These are phyloP conservation scores for Gallinago stenura DNA, from an alignment of 2,797 vertebrate species.

Conservation along the genomic window DNA sequence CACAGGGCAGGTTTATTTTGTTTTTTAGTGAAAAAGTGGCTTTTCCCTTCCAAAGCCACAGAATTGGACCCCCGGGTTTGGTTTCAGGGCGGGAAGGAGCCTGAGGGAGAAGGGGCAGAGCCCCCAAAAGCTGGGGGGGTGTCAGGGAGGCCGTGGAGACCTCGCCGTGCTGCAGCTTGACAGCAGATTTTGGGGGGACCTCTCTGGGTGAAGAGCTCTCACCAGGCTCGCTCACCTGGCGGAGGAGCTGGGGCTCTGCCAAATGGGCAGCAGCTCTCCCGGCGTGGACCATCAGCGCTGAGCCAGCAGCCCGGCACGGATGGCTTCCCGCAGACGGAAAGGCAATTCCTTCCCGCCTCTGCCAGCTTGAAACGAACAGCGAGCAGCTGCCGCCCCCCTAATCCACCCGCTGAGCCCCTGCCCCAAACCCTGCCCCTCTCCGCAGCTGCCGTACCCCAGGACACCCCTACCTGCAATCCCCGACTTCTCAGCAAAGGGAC, in stretches of 20 bases:
- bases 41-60: not conserved
- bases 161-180: fast-evolving
- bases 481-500: not conserved
- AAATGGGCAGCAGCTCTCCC: not conserved
- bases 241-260: not conserved
- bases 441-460: not conserved
- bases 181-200: fast-evolving
- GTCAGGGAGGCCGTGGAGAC: not conserved
- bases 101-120: not conserved
- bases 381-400: fast-evolving
- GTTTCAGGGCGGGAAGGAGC: not conserved
- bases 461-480: not conserved
- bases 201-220: not conserved
- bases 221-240: not conserved
- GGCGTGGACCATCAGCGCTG: not conserved
- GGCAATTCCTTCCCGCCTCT: not conserved
- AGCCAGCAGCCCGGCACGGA: not conserved
- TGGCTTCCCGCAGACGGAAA: not conserved
- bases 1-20: fast-evolving
- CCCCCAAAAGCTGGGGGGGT: not conserved
- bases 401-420: not conserved
- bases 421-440: not conserved
- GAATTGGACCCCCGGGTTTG: fast-evolving
- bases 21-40: not conserved
- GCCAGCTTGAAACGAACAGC: not conserved